Evolutionary conservation across 2,888 invertebrate genomes (phyloP).

Genomic region (Bombylius discolor): DNA sequence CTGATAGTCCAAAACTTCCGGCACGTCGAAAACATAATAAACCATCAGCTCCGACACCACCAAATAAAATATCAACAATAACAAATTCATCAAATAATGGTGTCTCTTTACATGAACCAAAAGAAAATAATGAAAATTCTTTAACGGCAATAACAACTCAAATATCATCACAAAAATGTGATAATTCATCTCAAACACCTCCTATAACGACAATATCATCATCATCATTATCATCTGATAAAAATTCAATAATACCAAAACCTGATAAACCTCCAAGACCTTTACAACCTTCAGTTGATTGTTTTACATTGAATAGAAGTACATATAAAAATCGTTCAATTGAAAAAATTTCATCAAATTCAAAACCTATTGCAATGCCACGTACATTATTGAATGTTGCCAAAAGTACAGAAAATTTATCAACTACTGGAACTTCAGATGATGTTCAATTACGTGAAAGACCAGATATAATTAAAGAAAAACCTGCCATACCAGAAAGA

Average conservation of each 20-base stretch:
- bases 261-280: slow-evolving; percentile 55
- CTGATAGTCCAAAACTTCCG: slow-evolving; percentile 60
- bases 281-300: slow-evolving; percentile 31
- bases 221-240: slow-evolving; percentile 15
- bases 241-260: slow-evolving; percentile 29
- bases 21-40: slow-evolving; percentile 61
- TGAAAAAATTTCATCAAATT: slow-evolving; percentile 3
- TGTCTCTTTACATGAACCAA: background rate
- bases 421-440: slow-evolving; percentile 19
- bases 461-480: slow-evolving; percentile 38
- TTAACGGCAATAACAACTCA: background rate
- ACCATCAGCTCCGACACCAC: slow-evolving; percentile 57
- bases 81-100: background rate
- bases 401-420: slow-evolving; percentile 20
- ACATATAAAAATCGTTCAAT: slow-evolving; percentile 16
- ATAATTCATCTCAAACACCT: slow-evolving; percentile 17
- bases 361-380: slow-evolving; percentile 40
- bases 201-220: slow-evolving; percentile 6
- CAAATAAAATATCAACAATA: slow-evolving; percentile 21
- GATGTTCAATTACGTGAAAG: slow-evolving; percentile 19
- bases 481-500: slow-evolving; percentile 71
- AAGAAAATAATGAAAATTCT: background rate
- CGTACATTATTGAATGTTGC: slow-evolving; percentile 27
- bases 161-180: slow-evolving; percentile 12
- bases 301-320: slow-evolving; percentile 18